Evolutionary conservation across 1,140 invertebrate genomes (phyloP), one percentile per base, ranked within the genome.

Genomic region (Sminthurides bifidus): DNA sequence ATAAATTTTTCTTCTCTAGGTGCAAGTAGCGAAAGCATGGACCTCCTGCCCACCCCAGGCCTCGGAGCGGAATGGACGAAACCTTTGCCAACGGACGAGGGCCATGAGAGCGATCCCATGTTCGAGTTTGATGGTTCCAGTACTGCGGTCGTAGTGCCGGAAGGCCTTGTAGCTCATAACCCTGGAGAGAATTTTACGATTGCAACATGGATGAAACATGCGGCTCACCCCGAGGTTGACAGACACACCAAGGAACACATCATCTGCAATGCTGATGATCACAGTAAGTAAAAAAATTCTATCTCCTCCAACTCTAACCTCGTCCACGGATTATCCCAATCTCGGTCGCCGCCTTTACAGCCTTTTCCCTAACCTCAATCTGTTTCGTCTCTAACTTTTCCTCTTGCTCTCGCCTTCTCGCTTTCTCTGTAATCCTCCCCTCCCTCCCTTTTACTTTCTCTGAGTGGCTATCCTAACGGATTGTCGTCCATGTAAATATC

Each of bases 241-340:
- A 88, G 90, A 63, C 87, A 92, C 65, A 75, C 81, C 26, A 96
- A 96, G 72, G 92, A 97, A 69, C 91, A 96, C 67, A 83, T 98
- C 58, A 70, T 98, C 19, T 98, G 93, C 71, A 87, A 86, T 67
- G 90, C 92, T 44, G 93, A 97, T 75, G 91, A 94, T 71, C 92
- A 95, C 67, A 92, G 88, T 92, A 68, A 82, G 85, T 79, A 37
- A n/a, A n/a, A n/a, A n/a, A n/a, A n/a, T n/a, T n/a, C n/a, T n/a
- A n/a, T n/a, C n/a, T n/a, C n/a, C n/a, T n/a, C n/a, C n/a, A n/a
- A n/a, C n/a, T n/a, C n/a, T n/a, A n/a, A n/a, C n/a, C n/a, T n/a
- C n/a, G n/a, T n/a, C n/a, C n/a, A n/a, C n/a, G n/a, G n/a, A n/a
- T n/a, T n/a, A n/a, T n/a, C n/a, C n/a, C n/a, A n/a, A n/a, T n/a